Base-by-base conservation (phyloP, 2,113 vertebrate genomes). In the Xenotilapia leptura region DNA sequence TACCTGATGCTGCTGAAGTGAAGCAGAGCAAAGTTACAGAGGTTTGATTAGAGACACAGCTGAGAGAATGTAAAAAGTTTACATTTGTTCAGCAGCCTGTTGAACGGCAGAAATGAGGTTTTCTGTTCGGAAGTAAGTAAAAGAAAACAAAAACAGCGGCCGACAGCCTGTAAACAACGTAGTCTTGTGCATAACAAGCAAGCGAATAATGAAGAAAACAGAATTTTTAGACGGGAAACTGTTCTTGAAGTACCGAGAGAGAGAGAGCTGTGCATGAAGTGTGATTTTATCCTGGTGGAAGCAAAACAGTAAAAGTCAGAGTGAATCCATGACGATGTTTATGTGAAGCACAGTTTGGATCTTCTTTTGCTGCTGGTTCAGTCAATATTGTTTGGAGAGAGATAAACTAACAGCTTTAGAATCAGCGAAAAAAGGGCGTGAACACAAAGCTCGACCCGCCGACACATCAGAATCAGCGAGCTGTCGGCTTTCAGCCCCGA, bases 381-480 rank as follows among this genome's bases (percentile, higher is more conserved):
- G 33, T 36, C 33, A 9, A 0, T 36, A 0, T 9, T 36, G 33
- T 36, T 36, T 36, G 33, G 33, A 9, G 33, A 4, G 33, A 36
- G 8, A 9, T 33, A 36, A 36, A 9, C 31, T 33, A 36, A 36
- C 33, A 33, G 33, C 33, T 33, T 33, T 0, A 3, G 33, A 33
- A 33, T 33, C 33, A 2, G 7, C 0, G 23, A 0, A 23, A 23
- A 55, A 13, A 4, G 53, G 53, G 0, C 1, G 6, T 7, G 0
- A 55, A 55, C 4, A 13, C 54, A 26, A 26, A 55, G 11, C 21
- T 0, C 4, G 53, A 7, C 6, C 0, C 2, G 21, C 21, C 4
- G 6, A 55, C 0, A 23, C 6, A 55, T 7, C 21, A 23, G 53
- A 7, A 0, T 55, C 53, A 55, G 11, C 2, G 4, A 55, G 53